Evolutionary conservation across 2,797 vertebrate genomes (phyloP).

Genomic region (Sebastes miniatus): DNA sequence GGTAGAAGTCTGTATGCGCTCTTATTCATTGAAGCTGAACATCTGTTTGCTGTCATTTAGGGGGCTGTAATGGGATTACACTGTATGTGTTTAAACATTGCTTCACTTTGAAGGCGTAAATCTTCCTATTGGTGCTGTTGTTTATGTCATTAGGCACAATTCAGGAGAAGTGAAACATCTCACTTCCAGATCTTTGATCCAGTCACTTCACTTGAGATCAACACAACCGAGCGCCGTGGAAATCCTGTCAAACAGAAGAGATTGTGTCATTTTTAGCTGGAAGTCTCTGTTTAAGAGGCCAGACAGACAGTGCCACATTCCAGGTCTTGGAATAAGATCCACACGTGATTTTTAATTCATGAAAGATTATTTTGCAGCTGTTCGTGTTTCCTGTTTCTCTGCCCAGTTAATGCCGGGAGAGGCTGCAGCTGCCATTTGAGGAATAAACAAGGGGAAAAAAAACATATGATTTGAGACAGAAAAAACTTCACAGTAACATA

Average conservation of each 20-base stretch:
- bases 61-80: not conserved
- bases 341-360: not conserved
- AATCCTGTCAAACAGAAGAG: not conserved
- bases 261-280: not conserved
- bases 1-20: not conserved
- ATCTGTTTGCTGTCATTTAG: conserved; percentile 13
- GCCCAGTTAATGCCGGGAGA: not conserved
- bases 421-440: not conserved
- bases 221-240: not conserved
- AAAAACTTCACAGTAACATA: not conserved
- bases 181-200: not conserved
- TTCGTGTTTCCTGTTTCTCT: not conserved
- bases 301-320: no score
- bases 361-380: not conserved
- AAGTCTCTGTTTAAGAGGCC: not conserved
- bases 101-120: not conserved
- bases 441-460: not conserved
- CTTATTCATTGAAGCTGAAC: not conserved
- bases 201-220: not conserved
- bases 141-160: not conserved
- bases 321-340: not conserved
- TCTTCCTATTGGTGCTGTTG: not conserved
- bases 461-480: not conserved
- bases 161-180: not conserved
- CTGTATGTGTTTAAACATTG: not conserved